Percentiles rank a stretch among this genome's conserved stretches.
Evolutionary conservation across 2,797 vertebrate genomes (phyloP).

Genomic region (Diplodus puntazzo): DNA sequence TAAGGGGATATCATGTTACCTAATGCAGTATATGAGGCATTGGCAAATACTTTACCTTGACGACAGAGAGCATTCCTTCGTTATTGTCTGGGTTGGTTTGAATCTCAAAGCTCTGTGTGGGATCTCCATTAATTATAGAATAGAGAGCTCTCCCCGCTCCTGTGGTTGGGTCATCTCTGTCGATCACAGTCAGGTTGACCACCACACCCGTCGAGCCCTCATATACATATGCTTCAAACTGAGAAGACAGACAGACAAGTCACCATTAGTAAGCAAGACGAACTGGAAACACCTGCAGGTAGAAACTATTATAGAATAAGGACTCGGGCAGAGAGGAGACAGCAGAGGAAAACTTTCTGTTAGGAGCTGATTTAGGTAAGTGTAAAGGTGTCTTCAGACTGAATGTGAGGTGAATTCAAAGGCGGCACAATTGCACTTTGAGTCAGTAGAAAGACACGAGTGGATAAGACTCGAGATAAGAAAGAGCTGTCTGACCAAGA

Average conservation of each 20-base stretch:
- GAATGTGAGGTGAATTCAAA: conserved; percentile 6
- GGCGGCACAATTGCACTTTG: neutral
- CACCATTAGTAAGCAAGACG: neutral
- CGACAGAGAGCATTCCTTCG: conserved; percentile 95
- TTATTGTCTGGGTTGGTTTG: conserved; percentile 96
- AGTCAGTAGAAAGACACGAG: neutral
- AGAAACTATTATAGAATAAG: neutral
- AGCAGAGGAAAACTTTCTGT: neutral
- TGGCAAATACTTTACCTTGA: conserved; percentile 87
- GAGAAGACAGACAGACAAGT: conserved; percentile 17
- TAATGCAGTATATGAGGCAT: accelerated
- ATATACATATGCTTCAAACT: conserved; percentile 95
- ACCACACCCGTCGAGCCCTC: conserved; percentile 94
- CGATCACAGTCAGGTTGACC: conserved; percentile 94
- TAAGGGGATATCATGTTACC: neutral
- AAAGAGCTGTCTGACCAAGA: no score
- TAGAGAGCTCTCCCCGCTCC: conserved; percentile 94
- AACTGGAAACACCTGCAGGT: neutral
- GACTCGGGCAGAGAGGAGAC: neutral
- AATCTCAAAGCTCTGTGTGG: conserved; percentile 93
- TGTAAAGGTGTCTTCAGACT: neutral
- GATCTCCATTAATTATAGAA: conserved; percentile 95
- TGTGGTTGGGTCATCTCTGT: conserved; percentile 92
- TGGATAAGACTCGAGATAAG: neutral
- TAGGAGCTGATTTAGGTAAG: neutral